A percentile compares a stretch with the other conserved stretches of the same genome.
Evolutionary conservation across 2,888 invertebrate species (phyloP).

Genomic region (Thera obeliscata): DNA sequence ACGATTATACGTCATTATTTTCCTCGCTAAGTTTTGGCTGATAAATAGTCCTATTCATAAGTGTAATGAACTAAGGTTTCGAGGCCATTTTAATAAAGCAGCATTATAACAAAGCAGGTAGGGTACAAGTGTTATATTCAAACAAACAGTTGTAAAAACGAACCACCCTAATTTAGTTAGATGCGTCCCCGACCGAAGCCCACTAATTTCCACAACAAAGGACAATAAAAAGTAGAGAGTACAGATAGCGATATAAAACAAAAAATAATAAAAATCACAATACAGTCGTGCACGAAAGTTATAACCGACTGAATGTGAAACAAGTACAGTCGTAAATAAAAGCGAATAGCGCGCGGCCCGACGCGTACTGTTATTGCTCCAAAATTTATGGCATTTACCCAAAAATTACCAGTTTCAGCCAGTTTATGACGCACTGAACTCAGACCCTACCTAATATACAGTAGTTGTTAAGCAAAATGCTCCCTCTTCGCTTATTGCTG

Average conservation of each 20-base stretch:
- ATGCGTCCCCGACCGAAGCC: conserved; percentile 45
- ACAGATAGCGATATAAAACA: conserved; percentile 64
- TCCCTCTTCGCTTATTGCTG: conserved; percentile 46
- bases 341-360: conserved; percentile 75
- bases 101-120: conserved; percentile 16
- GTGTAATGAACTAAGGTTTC: not conserved
- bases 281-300: conserved; percentile 77
- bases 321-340: conserved; percentile 83
- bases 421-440: conserved; percentile 67
- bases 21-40: conserved; percentile 10
- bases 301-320: conserved; percentile 77
- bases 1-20: conserved; percentile 18
- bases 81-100: conserved; percentile 4
- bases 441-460: conserved; percentile 48
- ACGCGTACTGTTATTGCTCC: conserved; percentile 74
- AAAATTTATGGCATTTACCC: conserved; percentile 75
- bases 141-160: conserved; percentile 30
- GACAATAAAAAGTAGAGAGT: conserved; percentile 68
- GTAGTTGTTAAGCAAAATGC: conserved; percentile 46
- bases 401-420: conserved; percentile 73
- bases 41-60: conserved; percentile 8
- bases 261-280: conserved; percentile 70
- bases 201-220: conserved; percentile 68
- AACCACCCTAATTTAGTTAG: conserved; percentile 39
- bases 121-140: conserved; percentile 5